Conservation (phyloP, 2,888 invertebrate species). For the Anoncus sp. region DNA sequence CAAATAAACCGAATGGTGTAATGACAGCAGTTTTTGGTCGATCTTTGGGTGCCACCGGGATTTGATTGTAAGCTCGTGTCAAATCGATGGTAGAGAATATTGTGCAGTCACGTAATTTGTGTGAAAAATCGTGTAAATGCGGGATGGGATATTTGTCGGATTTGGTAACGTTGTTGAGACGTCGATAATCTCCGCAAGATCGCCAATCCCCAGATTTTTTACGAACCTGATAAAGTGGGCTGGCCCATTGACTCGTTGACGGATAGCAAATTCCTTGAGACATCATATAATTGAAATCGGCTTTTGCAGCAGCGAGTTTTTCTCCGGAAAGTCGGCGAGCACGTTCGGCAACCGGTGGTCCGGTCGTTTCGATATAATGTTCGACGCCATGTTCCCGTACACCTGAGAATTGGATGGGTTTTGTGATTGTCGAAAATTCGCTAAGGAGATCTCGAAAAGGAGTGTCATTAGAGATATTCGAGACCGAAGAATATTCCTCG, state of each 20-base stretch:
- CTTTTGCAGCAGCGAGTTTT: conserved; percentile 72
- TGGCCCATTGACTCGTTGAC: conserved; percentile 80
- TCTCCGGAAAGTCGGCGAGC: conserved; percentile 76
- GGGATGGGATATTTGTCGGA: conserved; percentile 73
- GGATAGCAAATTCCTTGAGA: conserved; percentile 80
- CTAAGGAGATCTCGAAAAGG: conserved; percentile 20
- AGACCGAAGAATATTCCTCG: not conserved
- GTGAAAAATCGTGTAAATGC: conserved; percentile 42
- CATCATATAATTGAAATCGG: conserved; percentile 75
- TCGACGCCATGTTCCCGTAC: not conserved
- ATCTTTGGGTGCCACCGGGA: not conserved
- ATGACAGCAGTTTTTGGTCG: not conserved
- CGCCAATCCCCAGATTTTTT: conserved; percentile 64
- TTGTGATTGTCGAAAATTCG: conserved; percentile 18
- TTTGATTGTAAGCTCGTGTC: not conserved
- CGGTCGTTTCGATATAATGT: conserved; percentile 76
- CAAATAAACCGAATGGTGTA: not conserved
- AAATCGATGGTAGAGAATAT: not conserved
- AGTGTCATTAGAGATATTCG: not conserved
- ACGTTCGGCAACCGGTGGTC: conserved; percentile 75
- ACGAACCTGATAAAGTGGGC: conserved; percentile 77
- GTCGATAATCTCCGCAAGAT: conserved; percentile 72
- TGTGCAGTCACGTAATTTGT: conserved; percentile 24
- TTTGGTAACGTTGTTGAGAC: conserved; percentile 69
- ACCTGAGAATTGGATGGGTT: not conserved